Base-by-base conservation (phyloP, 2,888 invertebrate species). In the Ormyrus thymus region DNA sequence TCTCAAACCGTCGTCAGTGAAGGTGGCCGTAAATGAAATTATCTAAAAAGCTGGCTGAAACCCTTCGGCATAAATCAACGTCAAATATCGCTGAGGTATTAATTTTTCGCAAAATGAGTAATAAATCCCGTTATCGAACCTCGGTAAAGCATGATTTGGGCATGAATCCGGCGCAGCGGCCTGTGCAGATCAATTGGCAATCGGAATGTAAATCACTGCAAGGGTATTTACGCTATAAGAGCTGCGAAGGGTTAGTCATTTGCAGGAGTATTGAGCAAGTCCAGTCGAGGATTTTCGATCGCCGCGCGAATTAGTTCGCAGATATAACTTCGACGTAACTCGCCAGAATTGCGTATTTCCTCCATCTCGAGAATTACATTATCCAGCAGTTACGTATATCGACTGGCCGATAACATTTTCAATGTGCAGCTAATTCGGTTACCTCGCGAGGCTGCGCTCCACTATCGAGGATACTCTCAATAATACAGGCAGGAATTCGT, bases 291-390 rank as follows among this genome's bases (percentile, higher is more conserved):
- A 56, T 56, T 64, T 76, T 64, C 59, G 55, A 64, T 62, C 64
- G 15, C 29, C 50, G 9, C 50, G n/a, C 29, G 58, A 58, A 70
- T 59, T 55, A 59, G 46, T 58, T 11, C 51, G 7, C 9, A 50
- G 29, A 58, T 43, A 55, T 72, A 66, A 70, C 70, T 70, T 46
- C 11, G 61, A 10, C n/a, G 45, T 78, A 70, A 68, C 72, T 51
- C 62, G 62, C 29, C 29, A 53, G 45, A 68, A 76, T 80, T 76
- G 64, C 69, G 56, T 69, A 80, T 80, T 76, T 80, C 76, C 80
- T 76, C 51, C 50, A 76, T 75, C 56, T 76, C 55, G 62, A 76
- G 68, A 80, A 80, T 76, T 69, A 62, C 69, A 69, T 80, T 80
- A 76, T 73, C 55, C 13, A 55, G 58, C 59, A 70, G 64, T 74